Conservation (phyloP, 1,140 invertebrate species). For the Drosophila albomicans region DNA sequence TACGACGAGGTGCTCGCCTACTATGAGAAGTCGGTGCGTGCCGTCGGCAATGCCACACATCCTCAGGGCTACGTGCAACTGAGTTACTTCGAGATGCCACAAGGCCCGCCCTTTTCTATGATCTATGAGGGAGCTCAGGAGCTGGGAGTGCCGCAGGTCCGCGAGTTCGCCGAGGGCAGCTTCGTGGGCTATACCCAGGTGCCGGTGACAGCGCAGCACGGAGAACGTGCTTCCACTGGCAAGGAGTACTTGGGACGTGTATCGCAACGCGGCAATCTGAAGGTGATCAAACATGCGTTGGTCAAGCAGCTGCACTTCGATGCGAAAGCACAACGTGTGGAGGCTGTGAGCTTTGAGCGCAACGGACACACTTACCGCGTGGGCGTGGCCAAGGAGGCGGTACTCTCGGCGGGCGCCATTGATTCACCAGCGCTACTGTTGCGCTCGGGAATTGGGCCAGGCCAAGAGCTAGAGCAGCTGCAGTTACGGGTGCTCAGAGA, state of each 20-base stretch:
- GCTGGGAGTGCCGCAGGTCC: slow-evolving; percentile 51
- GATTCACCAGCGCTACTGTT: slow-evolving; percentile 86
- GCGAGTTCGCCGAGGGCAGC: slow-evolving; percentile 78
- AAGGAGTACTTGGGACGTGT: slow-evolving; percentile 60
- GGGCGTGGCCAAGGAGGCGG: slow-evolving; percentile 85
- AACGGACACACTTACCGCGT: slow-evolving; percentile 65
- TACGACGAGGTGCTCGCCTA: slow-evolving; percentile 72
- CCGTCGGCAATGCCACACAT: slow-evolving; percentile 78
- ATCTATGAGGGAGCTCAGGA: slow-evolving; percentile 42
- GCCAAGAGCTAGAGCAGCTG: slow-evolving; percentile 84
- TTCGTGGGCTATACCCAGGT: slow-evolving; percentile 86
- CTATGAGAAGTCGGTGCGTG: slow-evolving; percentile 83
- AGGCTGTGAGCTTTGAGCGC: slow-evolving; percentile 80
- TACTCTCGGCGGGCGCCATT: slow-evolving; percentile 86
- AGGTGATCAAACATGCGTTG: slow-evolving; percentile 87
- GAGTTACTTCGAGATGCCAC: slow-evolving; percentile 66
- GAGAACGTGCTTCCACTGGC: slow-evolving; percentile 87
- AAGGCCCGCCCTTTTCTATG: slow-evolving; percentile 49
- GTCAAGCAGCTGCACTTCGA: slow-evolving; percentile 87
- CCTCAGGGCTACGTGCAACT: slow-evolving; percentile 58
- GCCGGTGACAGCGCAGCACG: slow-evolving; percentile 86
- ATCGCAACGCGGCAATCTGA: slow-evolving; percentile 88
- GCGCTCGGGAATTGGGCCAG: slow-evolving; percentile 86
- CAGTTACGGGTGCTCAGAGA: slow-evolving; percentile 85
- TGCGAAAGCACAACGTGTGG: slow-evolving; percentile 68